Base-by-base conservation (phyloP, 2,113 vertebrate genomes). In the Paraplagusia blochii region DNA sequence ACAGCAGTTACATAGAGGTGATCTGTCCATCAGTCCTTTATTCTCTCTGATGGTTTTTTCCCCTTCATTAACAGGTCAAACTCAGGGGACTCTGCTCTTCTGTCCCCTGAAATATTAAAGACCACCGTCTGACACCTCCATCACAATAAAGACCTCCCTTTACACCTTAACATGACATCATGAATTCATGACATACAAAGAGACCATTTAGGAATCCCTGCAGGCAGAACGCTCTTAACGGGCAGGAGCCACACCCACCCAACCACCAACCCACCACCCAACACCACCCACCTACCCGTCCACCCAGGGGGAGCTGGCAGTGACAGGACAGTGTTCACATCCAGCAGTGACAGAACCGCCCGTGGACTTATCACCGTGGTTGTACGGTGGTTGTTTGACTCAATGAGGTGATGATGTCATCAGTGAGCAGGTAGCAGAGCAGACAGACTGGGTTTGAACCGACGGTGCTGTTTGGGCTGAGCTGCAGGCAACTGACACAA, bases 161-260 rank as follows among this genome's bases (percentile, higher is more conserved):
- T 52, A 63, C 70, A 78, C 59, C 57, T 66, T 5, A 36, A 59
- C 71, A 52, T 36, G 7, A 52, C 43, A 77, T 80, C 54, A 71
- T 44, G 4, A 59, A 76, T 81, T 78, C 69, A 71, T 77, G 69
- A 54, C 66, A 60, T 62, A 83, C 75, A 79, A 75, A 82, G 57
- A 68, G 66, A 19, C 56, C 64, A 57, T 76, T 81, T 76, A 76
- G 69, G 61, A 38, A 53, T 71, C 49, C 58, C 74, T 66, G 15
- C 55, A 65, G 77, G 72, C 64, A 59, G n/a, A 63, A 8, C 51
- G 47, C 33, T 70, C 58, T 29, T 29, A 29, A 40, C 38, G 46
- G 47, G 49, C 36, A 50, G 36, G 62, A 64, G 46, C 57, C 66
- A 62, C 69, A 15, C 79, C 55, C 65, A 68, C n/a, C n/a, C n/a